Evolutionary conservation across 2,797 vertebrate genomes (phyloP).

Genomic region (Pagetopsis macropterus): DNA sequence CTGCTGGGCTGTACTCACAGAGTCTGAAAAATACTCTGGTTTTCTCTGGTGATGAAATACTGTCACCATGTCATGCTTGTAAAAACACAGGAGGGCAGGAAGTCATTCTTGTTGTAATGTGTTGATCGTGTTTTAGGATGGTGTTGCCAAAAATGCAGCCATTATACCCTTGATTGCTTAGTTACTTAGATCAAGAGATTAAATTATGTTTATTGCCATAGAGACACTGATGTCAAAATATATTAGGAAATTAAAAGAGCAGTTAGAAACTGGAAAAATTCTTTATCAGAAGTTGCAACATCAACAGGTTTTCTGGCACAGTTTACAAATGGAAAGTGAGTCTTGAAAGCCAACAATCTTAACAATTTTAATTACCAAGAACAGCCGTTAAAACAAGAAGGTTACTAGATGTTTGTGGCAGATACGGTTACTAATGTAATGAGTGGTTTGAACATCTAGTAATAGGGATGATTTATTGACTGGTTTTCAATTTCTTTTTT

Average conservation of each 20-base stretch:
- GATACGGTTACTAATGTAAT: neutral
- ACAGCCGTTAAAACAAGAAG: constrained; percentile 20
- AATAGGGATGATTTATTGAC: neutral
- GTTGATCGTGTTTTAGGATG: neutral
- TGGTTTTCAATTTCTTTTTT: neutral
- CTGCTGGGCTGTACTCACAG: constrained; percentile 22
- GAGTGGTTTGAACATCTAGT: neutral
- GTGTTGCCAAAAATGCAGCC: neutral
- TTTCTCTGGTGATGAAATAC: constrained; percentile 38
- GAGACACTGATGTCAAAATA: constrained; percentile 29
- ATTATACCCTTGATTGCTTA: neutral
- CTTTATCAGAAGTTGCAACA: constrained; percentile 44
- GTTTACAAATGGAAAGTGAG: constrained; percentile 35
- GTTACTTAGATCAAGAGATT: constrained; percentile 2
- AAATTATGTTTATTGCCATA: neutral
- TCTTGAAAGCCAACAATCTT: constrained; percentile 31
- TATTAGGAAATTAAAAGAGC: constrained; percentile 16
- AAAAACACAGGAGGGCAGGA: constrained; percentile 19
- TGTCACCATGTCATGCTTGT: constrained; percentile 19
- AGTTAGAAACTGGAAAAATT: constrained; percentile 22
- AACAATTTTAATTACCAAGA: constrained; percentile 24
- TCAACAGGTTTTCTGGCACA: constrained; percentile 27
- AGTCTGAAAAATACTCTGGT: constrained; percentile 18
- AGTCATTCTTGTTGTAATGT: constrained; percentile 13
- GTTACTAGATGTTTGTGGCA: constrained; percentile 13